A percentile compares a stretch with the other conserved stretches of the same genome.
Evolutionary conservation across 2,888 invertebrate species (phyloP).

Genomic region (Zootermopsis nevadensis): DNA sequence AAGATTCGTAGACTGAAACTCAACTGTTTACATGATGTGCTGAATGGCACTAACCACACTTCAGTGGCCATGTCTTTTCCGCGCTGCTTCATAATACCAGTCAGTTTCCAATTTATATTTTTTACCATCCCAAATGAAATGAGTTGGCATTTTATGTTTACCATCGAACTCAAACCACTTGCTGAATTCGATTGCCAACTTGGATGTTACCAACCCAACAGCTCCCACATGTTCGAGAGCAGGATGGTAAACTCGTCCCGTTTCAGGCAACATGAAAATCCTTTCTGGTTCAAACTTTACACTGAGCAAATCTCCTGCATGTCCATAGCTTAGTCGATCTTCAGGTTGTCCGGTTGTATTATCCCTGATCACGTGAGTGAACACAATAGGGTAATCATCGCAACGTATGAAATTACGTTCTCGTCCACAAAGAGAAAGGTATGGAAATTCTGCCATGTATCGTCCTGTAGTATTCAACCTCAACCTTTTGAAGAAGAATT

Average conservation of each 20-base stretch:
- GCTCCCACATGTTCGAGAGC: constrained; percentile 80
- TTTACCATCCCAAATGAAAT: constrained; percentile 78
- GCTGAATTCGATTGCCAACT: constrained; percentile 88
- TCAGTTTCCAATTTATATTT: constrained; percentile 64
- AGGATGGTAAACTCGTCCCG: constrained; percentile 94
- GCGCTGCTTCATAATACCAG: constrained; percentile 51
- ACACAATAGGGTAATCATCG: constrained; percentile 96
- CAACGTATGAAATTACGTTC: constrained; percentile 94
- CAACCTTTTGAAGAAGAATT: constrained; percentile 91
- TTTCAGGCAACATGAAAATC: constrained; percentile 82
- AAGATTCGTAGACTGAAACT: too few species aligned
- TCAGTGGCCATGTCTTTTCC: not conserved
- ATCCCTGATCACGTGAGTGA: constrained; percentile 76
- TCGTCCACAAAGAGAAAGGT: constrained; percentile 88
- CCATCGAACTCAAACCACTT: constrained; percentile 78
- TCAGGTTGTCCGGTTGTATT: constrained; percentile 58
- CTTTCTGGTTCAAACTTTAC: constrained; percentile 79
- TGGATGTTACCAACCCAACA: constrained; percentile 88
- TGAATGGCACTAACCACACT: not conserved
- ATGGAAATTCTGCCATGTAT: constrained; percentile 87
- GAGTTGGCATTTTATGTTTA: constrained; percentile 78
- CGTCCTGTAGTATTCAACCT: constrained; percentile 78
- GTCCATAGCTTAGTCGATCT: constrained; percentile 75
- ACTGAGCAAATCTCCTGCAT: constrained; percentile 75
- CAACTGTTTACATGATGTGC: too few species aligned